These are phyloP conservation scores for Ancistrus triradiatus DNA, from an alignment of 2,113 vertebrate species.

Conservation along the genomic window DNA sequence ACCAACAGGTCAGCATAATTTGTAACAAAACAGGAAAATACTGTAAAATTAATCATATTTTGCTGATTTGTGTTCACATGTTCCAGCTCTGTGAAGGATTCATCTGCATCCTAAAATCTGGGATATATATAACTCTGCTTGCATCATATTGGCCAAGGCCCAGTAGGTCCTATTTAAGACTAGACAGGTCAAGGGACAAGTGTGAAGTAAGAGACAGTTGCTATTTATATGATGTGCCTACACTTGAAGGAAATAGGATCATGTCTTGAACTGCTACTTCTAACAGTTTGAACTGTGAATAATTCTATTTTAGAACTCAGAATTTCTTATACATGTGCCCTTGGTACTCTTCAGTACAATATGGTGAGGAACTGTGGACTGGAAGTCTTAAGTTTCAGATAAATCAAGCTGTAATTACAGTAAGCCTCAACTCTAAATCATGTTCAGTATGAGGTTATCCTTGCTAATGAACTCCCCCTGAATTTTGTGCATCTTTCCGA, in stretches of 20 bases:
- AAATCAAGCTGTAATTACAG: not conserved
- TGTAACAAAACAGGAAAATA: too few species aligned
- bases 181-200: constrained; percentile 10
- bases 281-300: too few species aligned
- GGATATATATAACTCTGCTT: too few species aligned
- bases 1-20: too few species aligned
- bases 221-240: not conserved
- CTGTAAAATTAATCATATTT: too few species aligned
- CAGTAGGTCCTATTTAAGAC: constrained; percentile 1
- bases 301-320: too few species aligned
- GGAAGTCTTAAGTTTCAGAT: not conserved
- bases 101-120: too few species aligned
- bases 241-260: not conserved
- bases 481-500: not conserved
- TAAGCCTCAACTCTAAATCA: constrained; percentile 4
- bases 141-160: too few species aligned
- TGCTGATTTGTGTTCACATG: too few species aligned
- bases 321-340: not conserved
- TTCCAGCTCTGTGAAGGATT: too few species aligned
- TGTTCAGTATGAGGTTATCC: not conserved
- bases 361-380: not conserved
- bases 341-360: constrained; percentile 2
- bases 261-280: too few species aligned
- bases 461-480: not conserved
- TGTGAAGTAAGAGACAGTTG: not conserved